Evolutionary conservation across 2,797 vertebrate genomes (phyloP), one percentile per base, ranked within the genome.

Genomic region (Manis crassicaudata): DNA sequence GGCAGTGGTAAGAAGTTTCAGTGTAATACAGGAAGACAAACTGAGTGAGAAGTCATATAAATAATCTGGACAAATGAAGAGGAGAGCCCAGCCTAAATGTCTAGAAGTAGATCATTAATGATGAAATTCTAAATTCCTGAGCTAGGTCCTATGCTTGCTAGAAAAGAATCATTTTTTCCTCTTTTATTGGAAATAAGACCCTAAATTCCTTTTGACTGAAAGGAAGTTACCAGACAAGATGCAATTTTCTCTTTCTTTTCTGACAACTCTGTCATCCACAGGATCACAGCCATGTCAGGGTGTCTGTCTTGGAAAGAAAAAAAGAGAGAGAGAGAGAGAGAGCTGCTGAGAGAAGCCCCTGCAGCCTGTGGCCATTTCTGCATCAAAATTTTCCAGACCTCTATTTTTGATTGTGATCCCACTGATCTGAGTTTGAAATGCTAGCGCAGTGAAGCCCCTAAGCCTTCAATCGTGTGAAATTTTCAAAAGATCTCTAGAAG

Each of bases 401-500:
- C 98, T 98, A 98, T 98, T 98, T 99, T 98, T 98, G 96, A 98
- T 98, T 98, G 98, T 98, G 99, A 99, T 99, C 99, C 98, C 98
- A 99, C 99, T 99, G 99, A 99, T 99, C 99, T 99, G 99, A 99
- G 99, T 99, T 99, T 99, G 99, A 99, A 99, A 99, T 99, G 99
- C 99, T 98, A 99, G 99, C 98, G 98, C 99, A 99, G 99, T 98
- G 99, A 99, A 99, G 99, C 99, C 98, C 98, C 99, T 99, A 99
- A 99, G 99, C 99, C 99, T 99, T 99, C 99, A 99, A 99, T 99
- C 99, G 99, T 99, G 99, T 99, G 99, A 99, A 99, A 99, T 99
- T 99, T 99, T 99, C 99, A 99, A 99, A 99, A 99, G 99, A 99
- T 99, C 99, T 99, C 99, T 98, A 99, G 99, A 99, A 99, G 99